A percentile compares a stretch with the other conserved stretches of the same genome.
Conservation (phyloP, 2,888 invertebrate species). For the Andrena camellia region DNA sequence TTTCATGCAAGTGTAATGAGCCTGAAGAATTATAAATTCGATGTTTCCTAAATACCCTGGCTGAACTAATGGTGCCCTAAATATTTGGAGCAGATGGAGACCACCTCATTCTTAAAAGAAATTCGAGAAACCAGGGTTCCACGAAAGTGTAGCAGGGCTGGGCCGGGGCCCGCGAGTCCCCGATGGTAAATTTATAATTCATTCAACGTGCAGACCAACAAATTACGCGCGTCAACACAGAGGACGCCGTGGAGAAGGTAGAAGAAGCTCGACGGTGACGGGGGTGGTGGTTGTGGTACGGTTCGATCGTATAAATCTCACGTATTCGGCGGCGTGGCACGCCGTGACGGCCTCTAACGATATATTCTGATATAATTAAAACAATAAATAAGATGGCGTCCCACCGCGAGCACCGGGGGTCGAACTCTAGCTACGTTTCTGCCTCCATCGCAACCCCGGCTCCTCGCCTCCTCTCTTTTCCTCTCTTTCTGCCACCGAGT, state of each 20-base stretch:
- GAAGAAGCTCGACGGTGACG: conserved; percentile 25
- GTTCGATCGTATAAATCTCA: conserved; percentile 81
- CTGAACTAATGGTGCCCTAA: too few relatives aligned
- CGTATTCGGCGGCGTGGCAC: conserved; percentile 83
- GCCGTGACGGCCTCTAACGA: conserved; percentile 84
- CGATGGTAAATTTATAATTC: conserved; percentile 80
- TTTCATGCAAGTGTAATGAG: too few relatives aligned
- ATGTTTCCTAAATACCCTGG: too few relatives aligned
- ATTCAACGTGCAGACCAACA: conserved; percentile 78
- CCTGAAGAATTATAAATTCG: too few relatives aligned
- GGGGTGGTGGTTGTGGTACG: conserved; percentile 55
- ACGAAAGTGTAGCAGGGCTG: conserved; percentile 35
- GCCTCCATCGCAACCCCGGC: conserved; percentile 54
- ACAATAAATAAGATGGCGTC: conserved; percentile 85
- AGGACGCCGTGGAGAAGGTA: not conserved
- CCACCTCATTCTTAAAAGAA: not conserved
- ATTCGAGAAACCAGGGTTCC: conserved; percentile 29
- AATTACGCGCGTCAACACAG: conserved; percentile 78
- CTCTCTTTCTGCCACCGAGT: conserved; percentile 22
- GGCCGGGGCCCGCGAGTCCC: conserved; percentile 28
- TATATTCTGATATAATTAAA: conserved; percentile 85
- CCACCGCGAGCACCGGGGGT: conserved; percentile 84
- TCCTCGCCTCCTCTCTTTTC: conserved; percentile 42
- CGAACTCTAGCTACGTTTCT: conserved; percentile 78
- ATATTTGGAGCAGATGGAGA: not conserved